Conservation (phyloP, 2,797 vertebrate species). For the Crax fasciolata region DNA sequence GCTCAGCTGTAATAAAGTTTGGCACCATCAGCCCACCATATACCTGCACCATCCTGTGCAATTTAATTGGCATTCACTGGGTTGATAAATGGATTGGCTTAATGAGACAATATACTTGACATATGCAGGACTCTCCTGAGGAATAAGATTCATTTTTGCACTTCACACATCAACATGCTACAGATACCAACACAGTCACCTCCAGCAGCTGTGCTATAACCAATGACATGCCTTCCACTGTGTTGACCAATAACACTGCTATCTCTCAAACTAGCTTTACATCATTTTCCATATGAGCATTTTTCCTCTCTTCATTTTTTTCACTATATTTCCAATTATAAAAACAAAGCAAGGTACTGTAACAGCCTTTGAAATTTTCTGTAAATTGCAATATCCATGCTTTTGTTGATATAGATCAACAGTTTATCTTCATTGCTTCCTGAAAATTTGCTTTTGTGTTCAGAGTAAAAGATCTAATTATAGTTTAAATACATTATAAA, state of each 20-base stretch:
- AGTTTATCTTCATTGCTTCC: background rate
- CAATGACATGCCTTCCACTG: slow-evolving; percentile 76
- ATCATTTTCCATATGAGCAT: background rate
- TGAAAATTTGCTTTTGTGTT: background rate
- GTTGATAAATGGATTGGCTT: slow-evolving; percentile 94
- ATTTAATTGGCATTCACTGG: slow-evolving; percentile 93
- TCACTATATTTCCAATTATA: background rate
- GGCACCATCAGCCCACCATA: slow-evolving; percentile 87
- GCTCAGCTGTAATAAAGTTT: slow-evolving; percentile 90
- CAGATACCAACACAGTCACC: slow-evolving; percentile 88
- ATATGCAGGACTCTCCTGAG: slow-evolving; percentile 93
- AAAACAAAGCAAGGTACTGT: background rate
- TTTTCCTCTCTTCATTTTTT: slow-evolving; percentile 13
- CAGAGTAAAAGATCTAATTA: background rate
- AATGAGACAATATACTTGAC: slow-evolving; percentile 94
- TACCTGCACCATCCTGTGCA: slow-evolving; percentile 93
- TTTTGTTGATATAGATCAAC: background rate
- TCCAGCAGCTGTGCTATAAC: slow-evolving; percentile 81
- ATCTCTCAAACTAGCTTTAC: slow-evolving; percentile 53
- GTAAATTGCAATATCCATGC: background rate
- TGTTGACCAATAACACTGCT: slow-evolving; percentile 75
- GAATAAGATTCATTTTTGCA: slow-evolving; percentile 90
- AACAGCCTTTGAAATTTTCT: slow-evolving; percentile 22
- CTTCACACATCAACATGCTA: slow-evolving; percentile 88
- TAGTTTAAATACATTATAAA: background rate